phyloP scores from a whole-genome alignment of 2,888 invertebrate species.

The Cephus sareptanus region DNA sequence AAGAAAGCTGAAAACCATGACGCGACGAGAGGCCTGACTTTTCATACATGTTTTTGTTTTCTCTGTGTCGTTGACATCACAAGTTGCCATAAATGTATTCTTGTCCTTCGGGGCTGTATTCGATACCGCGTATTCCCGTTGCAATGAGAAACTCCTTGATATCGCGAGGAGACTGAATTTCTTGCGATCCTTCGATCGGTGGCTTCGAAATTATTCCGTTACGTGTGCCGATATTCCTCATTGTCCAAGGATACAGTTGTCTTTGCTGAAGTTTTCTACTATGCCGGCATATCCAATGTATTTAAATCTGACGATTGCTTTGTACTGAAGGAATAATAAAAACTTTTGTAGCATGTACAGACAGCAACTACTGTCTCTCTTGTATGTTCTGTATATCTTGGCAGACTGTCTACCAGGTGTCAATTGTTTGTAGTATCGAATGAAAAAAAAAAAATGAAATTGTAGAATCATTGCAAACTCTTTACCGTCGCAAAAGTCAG shows the following conservation, averaged over 20 bases:
- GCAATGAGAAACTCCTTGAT: constrained; percentile 14
- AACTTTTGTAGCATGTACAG: constrained; percentile 9
- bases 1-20: constrained; percentile 28
- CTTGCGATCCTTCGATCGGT: not conserved
- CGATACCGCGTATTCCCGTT: not conserved
- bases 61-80: constrained; percentile 37
- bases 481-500: not conserved
- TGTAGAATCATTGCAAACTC: not conserved
- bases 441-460: not conserved
- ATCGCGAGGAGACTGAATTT: constrained; percentile 16
- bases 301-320: constrained; percentile 18
- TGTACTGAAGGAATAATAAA: constrained; percentile 18
- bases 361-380: not conserved
- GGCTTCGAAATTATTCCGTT: not conserved
- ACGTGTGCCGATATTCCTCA: not conserved
- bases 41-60: not conserved
- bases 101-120: constrained; percentile 11
- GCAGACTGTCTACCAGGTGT: not conserved
- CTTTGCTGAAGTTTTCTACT: not conserved
- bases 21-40: constrained; percentile 29
- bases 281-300: not conserved
- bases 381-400: not conserved
- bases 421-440: not conserved
- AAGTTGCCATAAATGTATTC: constrained; percentile 50
- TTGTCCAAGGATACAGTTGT: not conserved